A percentile compares a stretch with the other conserved stretches of the same genome.
Conservation (phyloP, 2,888 invertebrate genomes). For the Synanthedon formicaeformis region DNA sequence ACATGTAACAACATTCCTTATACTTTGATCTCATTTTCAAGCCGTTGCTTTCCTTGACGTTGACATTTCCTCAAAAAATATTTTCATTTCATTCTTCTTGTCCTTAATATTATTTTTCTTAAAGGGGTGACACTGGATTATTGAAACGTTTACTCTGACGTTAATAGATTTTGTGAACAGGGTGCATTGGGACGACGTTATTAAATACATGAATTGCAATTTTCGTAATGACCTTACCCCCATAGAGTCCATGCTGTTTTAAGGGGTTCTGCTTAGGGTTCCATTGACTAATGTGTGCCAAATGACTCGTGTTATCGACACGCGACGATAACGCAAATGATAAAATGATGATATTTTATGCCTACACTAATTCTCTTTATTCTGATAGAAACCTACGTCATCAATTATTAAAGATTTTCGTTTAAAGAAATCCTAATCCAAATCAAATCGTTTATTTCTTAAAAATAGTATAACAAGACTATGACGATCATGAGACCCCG, state of each 20-base stretch:
- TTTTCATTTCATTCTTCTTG: too few relatives aligned
- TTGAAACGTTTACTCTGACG: constrained; percentile 48
- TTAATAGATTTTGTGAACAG: constrained; percentile 58
- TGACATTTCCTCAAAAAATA: too few relatives aligned
- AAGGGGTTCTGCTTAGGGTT: constrained; percentile 13
- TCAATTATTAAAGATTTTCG: too few relatives aligned
- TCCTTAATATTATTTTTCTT: background rate
- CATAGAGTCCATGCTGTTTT: constrained; percentile 16
- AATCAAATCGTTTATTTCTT: too few relatives aligned
- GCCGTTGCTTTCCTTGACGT: too few relatives aligned
- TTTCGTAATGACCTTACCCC: constrained; percentile 47
- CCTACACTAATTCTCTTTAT: too few relatives aligned
- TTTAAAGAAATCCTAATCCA: too few relatives aligned
- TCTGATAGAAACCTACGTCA: too few relatives aligned
- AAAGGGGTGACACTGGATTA: constrained; percentile 22
- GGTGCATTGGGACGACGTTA: constrained; percentile 51
- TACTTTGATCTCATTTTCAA: too few relatives aligned
- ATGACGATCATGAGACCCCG: too few relatives aligned
- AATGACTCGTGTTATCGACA: constrained; percentile 40
- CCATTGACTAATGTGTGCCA: constrained; percentile 33
- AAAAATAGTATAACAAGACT: too few relatives aligned
- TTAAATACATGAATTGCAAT: constrained; percentile 67
- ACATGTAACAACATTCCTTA: too few relatives aligned
- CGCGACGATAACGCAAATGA: constrained; percentile 14
- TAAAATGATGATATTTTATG: constrained; percentile 1